These are phyloP conservation scores for Serinus canaria DNA, from an alignment of 2,113 vertebrate genomes.

Conservation along the genomic window DNA sequence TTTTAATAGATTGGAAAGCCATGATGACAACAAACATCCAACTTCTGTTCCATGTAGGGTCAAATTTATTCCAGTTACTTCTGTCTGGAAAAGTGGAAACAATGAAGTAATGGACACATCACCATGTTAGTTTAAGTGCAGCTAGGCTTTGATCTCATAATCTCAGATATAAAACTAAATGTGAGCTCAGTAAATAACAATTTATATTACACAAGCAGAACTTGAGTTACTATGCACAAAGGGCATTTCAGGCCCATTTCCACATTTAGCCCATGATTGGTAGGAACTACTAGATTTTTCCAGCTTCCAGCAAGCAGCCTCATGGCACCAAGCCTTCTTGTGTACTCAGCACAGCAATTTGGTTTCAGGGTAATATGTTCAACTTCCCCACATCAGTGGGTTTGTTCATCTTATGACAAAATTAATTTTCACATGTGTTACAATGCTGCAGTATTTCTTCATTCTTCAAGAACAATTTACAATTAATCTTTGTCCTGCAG, in stretches of 20 bases:
- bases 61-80: background rate
- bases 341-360: background rate
- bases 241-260: background rate
- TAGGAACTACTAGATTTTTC: background rate
- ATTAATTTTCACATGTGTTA: background rate
- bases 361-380: background rate
- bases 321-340: background rate
- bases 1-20: background rate
- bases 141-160: background rate
- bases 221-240: background rate
- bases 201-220: background rate
- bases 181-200: background rate
- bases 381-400: background rate
- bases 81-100: background rate
- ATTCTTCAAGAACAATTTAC: background rate
- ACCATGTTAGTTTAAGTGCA: accelerated
- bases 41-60: background rate
- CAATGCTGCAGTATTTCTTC: background rate
- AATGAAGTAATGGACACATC: background rate
- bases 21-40: background rate
- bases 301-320: background rate
- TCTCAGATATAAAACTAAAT: background rate
- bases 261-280: accelerated
- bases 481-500: background rate
- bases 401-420: background rate